Base-by-base conservation (phyloP, 2,888 invertebrate genomes). In the Macropis europaea region DNA sequence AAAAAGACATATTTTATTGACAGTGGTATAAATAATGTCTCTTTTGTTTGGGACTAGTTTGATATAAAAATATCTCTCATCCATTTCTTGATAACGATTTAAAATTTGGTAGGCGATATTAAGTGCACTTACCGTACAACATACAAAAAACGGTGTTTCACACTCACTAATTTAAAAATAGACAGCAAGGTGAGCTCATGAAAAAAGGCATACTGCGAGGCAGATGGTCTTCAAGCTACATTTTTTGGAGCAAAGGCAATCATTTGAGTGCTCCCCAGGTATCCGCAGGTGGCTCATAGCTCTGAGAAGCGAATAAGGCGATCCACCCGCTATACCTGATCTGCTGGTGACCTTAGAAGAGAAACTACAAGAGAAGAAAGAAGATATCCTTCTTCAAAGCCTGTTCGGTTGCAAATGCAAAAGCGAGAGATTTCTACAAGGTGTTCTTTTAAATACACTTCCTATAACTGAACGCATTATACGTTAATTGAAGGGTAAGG, bases 241-340 rank as follows among this genome's bases (percentile, higher is more conserved):
- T 34, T 54, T 36, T 45, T 19, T 4, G 11, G 15, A 2, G 42
- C 11, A 3, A 30, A 30, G 22, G 22, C 4, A 42, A 26, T 42
- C 7, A 38, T n/a, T 9, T 9, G 34, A 26, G 5, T 15, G 32
- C 30, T 9, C 9, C 6, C n/a, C 36, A 32, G 52, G 28, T 53
- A 47, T 38, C 26, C 40, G 38, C 50, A 40, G 42, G 40, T 45
- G 43, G n/a, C 48, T 30, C 5, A 11, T 15, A 26, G 22, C n/a
- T 9, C 15, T 4, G 40, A 13, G 34, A 40, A 4, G 26, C n/a
- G 52, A 52, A 74, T 48, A 68, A 74, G 59, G 52, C 47, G 34
- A 40, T 5, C 45, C 78, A 66, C 64, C 71, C 72, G 75, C 56
- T 79, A 80, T 66, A 77, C 36, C 54, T 79, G 76, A 79, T 73